Evolutionary conservation across 2,797 vertebrate species (phyloP).

Genomic region (Rhodeus uyekii): DNA sequence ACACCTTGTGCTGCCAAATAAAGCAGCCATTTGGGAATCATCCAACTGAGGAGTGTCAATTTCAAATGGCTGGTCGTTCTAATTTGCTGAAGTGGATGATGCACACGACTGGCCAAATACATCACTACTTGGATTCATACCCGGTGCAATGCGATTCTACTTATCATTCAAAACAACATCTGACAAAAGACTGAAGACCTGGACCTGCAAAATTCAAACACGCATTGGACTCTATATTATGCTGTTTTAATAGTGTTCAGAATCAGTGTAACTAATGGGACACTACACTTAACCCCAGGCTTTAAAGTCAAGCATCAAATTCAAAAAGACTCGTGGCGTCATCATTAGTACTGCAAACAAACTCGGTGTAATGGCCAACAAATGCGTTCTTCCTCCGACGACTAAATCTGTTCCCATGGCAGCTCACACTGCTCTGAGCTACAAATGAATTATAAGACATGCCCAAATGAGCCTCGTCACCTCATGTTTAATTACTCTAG

Average conservation of each 20-base stretch:
- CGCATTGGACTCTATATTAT: conserved; percentile 66
- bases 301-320: conserved; percentile 62
- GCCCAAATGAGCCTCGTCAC: conserved; percentile 63
- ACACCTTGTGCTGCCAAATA: conserved; percentile 47
- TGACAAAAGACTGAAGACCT: not conserved
- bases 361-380: conserved; percentile 38
- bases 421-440: conserved; percentile 56
- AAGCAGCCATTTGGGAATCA: conserved; percentile 62
- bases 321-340: conserved; percentile 56
- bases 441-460: conserved; percentile 59
- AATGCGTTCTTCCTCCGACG: conserved; percentile 21
- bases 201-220: not conserved
- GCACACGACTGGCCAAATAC: conserved; percentile 64
- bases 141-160: conserved; percentile 42
- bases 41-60: conserved; percentile 61
- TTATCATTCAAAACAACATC: conserved; percentile 46
- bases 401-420: conserved; percentile 40
- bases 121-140: conserved; percentile 60
- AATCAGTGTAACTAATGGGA: conserved; percentile 64
- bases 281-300: conserved; percentile 60
- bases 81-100: conserved; percentile 63
- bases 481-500: conserved; percentile 68
- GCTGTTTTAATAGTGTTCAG: conserved; percentile 65
- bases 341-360: conserved; percentile 63
- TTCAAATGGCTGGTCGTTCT: conserved; percentile 59